Base-by-base conservation (phyloP, 2,888 invertebrate species). In the Therioaphis trifolii region DNA sequence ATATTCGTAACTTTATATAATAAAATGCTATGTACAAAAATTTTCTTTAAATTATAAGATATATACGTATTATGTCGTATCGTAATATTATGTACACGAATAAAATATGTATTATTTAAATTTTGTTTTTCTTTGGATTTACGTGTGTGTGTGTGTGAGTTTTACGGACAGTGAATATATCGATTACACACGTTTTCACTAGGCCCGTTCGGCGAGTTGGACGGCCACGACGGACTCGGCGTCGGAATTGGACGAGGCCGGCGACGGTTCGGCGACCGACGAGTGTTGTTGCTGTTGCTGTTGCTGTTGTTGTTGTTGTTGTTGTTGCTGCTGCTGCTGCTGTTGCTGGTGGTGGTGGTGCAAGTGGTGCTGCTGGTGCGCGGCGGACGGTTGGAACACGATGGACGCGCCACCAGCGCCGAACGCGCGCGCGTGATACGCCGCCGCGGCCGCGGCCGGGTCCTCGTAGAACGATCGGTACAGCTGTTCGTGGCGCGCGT, bases 401-500 rank as follows among this genome's bases (percentile, higher is more conserved):
- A 87, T 88, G 72, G 87, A 86, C 52, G 86, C 87, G 85, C 85
- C 86, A 86, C 86, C 85, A 76, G 84, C 86, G 77, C 86, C 85
- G 82, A 87, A 86, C 55, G 76, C 21, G 14, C 75, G 87, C 58
- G 86, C 85, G 76, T 87, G 88, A 14, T 68, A 78, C 87, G 85
- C 86, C 87, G 85, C 86, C 86, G 79, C 86, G 85, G 84, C 85
- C 80, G 72, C 80, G 72, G 80, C 72, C 61, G 80, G 49, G 18
- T 80, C 80, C 46, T 80, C 80, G 89, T n/a, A 94, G 89, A 14
- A 93, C 92, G 87, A 93, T 92, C 87, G 93, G 93, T 86, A 77
- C 87, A 85, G 89, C 90, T 87, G 29, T 88, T 88, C 21, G 90
- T 88, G 84, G 93, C 93, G 7, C 93, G 92, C 15, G 91, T 91